phyloP scores from a whole-genome alignment of 2,797 vertebrate species.

The Anabas testudineus region DNA sequence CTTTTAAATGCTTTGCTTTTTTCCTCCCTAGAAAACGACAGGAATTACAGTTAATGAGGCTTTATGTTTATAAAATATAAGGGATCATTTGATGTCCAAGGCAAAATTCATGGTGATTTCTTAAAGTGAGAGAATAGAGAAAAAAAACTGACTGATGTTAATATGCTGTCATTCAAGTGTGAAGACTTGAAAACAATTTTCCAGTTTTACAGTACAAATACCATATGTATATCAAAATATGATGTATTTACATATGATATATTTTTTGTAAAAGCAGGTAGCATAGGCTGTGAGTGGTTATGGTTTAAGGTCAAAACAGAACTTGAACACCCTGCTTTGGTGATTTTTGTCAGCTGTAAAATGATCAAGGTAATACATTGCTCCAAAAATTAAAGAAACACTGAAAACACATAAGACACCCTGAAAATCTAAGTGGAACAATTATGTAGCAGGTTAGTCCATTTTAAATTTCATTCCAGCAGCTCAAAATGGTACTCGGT shows the following conservation, averaged over 20 bases:
- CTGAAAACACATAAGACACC: too few relatives aligned
- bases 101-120: background rate
- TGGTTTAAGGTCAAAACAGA: background rate
- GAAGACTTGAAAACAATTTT: background rate
- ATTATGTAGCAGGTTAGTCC: too few relatives aligned
- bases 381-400: too few relatives aligned
- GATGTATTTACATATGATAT: background rate
- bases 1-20: background rate
- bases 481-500: too few relatives aligned
- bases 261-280: background rate
- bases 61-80: conserved; percentile 18
- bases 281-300: background rate
- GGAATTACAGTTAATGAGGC: background rate
- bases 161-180: background rate
- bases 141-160: background rate
- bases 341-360: conserved; percentile 25
- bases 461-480: too few relatives aligned
- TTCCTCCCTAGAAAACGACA: background rate
- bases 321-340: background rate
- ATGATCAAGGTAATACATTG: conserved; percentile 26
- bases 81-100: conserved; percentile 14
- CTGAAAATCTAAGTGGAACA: too few relatives aligned
- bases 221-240: background rate
- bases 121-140: background rate
- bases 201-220: background rate